Evolutionary conservation across 2,888 invertebrate species (phyloP).

Genomic region (Plusia festucae): DNA sequence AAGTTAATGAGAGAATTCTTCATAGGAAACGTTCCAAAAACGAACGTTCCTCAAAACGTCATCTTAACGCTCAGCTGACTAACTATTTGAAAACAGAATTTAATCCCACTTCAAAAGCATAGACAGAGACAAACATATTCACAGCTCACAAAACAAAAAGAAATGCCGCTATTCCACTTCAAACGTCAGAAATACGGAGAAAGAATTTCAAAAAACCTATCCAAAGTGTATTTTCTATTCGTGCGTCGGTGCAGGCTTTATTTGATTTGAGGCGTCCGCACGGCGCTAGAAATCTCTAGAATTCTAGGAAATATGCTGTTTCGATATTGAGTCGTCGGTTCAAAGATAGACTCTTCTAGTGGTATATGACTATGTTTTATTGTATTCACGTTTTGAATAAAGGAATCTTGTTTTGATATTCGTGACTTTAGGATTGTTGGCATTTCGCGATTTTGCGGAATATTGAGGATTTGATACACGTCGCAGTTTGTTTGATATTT

Average conservation of each 20-base stretch:
- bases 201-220: constrained; percentile 34
- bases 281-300: constrained; percentile 12
- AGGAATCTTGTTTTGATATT: constrained; percentile 53
- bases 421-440: constrained; percentile 35
- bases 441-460: constrained; percentile 14
- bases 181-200: constrained; percentile 34
- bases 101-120: not conserved
- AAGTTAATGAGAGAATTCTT: not conserved
- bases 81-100: not conserved
- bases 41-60: not conserved
- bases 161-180: constrained; percentile 17
- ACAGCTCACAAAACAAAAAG: constrained; percentile 17
- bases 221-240: constrained; percentile 42
- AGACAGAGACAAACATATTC: not conserved
- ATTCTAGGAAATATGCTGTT: constrained; percentile 44
- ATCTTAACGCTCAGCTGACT: not conserved
- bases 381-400: constrained; percentile 45
- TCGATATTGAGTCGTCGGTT: constrained; percentile 26
- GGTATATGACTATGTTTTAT: constrained; percentile 25
- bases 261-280: constrained; percentile 38
- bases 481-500: not conserved
- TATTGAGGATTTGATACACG: constrained; percentile 10
- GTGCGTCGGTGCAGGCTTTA: constrained; percentile 38
- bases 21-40: not conserved
- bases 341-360: constrained; percentile 1